Evolutionary conservation across 2,113 vertebrate species (phyloP).

Genomic region (Xenopus borealis): DNA sequence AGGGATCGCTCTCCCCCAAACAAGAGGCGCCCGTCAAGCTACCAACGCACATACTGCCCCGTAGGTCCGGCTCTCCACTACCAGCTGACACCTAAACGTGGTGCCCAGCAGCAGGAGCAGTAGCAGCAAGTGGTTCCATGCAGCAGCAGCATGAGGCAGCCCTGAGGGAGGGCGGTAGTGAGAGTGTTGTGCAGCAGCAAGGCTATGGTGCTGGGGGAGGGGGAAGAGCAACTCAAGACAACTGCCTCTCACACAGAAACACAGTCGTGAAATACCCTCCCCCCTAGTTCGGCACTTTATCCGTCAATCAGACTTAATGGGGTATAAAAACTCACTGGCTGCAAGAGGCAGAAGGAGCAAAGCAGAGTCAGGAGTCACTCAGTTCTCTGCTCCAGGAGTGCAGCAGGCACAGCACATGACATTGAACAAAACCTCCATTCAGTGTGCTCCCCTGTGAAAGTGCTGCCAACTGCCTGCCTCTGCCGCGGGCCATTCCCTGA

Average conservation of each 20-base stretch:
- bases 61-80: too few relatives aligned
- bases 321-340: slow-evolving; percentile 69
- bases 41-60: too few relatives aligned
- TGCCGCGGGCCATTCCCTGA: too few relatives aligned
- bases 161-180: not conserved
- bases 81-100: too few relatives aligned
- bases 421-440: too few relatives aligned
- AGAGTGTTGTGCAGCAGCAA: slow-evolving; percentile 22
- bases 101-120: slow-evolving; percentile 35
- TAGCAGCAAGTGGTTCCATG: slow-evolving; percentile 57
- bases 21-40: too few relatives aligned
- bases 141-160: not conserved
- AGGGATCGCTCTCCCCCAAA: too few relatives aligned
- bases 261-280: slow-evolving; percentile 66
- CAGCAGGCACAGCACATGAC: too few relatives aligned
- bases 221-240: slow-evolving; percentile 51
- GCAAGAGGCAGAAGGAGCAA: slow-evolving; percentile 49
- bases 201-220: slow-evolving; percentile 45
- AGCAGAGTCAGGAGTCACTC: not conserved
- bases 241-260: slow-evolving; percentile 70
- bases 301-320: slow-evolving; percentile 95
- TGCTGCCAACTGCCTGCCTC: too few relatives aligned
- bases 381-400: too few relatives aligned
- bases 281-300: slow-evolving; percentile 67
- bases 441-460: too few relatives aligned